Percentiles rank a stretch among this genome's conserved stretches.
These are phyloP conservation scores for Cantharis rustica DNA, from an alignment of 2,888 invertebrate species.

Conservation along the genomic window DNA sequence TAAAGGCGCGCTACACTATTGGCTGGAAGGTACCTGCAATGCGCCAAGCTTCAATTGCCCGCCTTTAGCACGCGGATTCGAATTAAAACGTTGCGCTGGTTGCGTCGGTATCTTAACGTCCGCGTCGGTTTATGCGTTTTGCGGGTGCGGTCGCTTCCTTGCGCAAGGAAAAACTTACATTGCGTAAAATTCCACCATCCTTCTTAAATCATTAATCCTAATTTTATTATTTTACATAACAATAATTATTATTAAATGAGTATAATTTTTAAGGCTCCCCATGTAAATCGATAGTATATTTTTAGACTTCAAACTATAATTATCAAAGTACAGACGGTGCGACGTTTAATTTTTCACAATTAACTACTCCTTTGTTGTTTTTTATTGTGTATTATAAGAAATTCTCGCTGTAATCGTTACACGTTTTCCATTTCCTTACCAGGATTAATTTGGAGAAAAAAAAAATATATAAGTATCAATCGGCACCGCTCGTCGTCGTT, in stretches of 20 bases:
- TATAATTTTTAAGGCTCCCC: not conserved
- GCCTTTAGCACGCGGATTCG: conserved; percentile 50
- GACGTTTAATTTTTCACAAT: not conserved
- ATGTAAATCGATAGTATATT: not conserved
- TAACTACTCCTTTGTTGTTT: not conserved
- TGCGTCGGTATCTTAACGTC: conserved; percentile 42
- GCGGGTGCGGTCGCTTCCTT: conserved; percentile 52
- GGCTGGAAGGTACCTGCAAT: conserved; percentile 85
- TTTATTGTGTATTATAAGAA: not conserved
- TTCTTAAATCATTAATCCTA: conserved; percentile 17
- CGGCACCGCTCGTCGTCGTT: not conserved
- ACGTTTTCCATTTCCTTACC: not conserved
- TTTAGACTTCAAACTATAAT: not conserved
- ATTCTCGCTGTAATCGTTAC: not conserved
- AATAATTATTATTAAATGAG: not conserved
- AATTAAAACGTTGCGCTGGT: conserved; percentile 32
- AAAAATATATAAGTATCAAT: not conserved
- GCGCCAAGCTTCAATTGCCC: conserved; percentile 67
- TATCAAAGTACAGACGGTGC: not conserved
- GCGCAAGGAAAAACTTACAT: conserved; percentile 24
- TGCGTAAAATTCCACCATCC: conserved; percentile 24
- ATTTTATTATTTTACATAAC: not conserved
- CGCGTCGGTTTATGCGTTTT: conserved; percentile 44
- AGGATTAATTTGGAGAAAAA: not conserved
- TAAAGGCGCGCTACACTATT: conserved; percentile 69